Evolutionary conservation across 53 echinoderm and acorn worm species (phyloP).

Genomic region (Luidia sarsii): DNA sequence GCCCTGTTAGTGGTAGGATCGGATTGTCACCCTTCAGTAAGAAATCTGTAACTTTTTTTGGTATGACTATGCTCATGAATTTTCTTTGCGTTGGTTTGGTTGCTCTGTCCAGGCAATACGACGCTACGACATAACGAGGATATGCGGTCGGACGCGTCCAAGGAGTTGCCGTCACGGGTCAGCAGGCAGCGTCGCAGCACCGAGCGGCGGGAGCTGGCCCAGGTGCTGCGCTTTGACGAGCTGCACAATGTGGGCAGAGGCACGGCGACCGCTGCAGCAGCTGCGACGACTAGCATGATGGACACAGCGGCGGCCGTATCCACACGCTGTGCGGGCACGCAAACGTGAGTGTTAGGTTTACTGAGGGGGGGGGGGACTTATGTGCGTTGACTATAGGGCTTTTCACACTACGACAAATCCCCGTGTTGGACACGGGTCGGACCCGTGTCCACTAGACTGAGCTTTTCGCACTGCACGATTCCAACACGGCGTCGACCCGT

Average conservation of each 20-base stretch:
- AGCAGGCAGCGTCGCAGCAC: conserved; percentile 91
- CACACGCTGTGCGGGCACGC: conserved; percentile 86
- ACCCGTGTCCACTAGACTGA: too few species aligned
- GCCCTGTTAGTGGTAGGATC: not conserved
- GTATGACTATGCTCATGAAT: too few species aligned
- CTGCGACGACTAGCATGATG: not conserved
- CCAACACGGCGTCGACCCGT: too few species aligned
- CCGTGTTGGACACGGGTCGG: too few species aligned
- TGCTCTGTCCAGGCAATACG: conserved; percentile 40
- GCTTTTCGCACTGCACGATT: too few species aligned
- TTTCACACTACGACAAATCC: too few species aligned
- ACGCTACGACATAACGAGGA: conserved; percentile 25
- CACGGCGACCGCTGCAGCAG: conserved; percentile 4
- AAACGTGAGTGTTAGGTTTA: conserved; percentile 84
- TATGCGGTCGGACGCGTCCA: conserved; percentile 68
- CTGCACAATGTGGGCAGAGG: conserved; percentile 61
- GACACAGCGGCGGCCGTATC: conserved; percentile 40
- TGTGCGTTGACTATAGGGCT: too few species aligned
- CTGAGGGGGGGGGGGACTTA: too few species aligned
- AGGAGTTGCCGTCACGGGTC: conserved; percentile 82
- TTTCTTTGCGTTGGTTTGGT: too few species aligned
- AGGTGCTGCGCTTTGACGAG: conserved; percentile 79
- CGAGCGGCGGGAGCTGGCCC: conserved; percentile 78
- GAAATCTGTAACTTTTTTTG: not conserved
- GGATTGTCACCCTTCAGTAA: not conserved